Evolutionary conservation across 2,797 vertebrate genomes (phyloP).

Genomic region (Enteromius paludinosus): DNA sequence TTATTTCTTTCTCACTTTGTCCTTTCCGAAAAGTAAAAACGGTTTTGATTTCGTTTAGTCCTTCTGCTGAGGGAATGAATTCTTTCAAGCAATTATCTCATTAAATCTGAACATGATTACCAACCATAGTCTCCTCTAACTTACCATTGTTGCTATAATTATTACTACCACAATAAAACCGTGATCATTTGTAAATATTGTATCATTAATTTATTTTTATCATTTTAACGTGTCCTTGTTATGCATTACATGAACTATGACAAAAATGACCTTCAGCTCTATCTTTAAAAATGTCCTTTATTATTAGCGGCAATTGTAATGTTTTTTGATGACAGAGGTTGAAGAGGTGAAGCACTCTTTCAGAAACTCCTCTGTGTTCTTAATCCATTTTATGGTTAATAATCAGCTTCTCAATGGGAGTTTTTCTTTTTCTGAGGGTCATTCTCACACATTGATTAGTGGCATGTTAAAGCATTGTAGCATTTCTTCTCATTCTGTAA

Average conservation of each 20-base stretch:
- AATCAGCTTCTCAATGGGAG: constrained; percentile 21
- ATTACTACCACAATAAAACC: neutral
- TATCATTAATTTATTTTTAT: neutral
- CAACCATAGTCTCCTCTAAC: neutral
- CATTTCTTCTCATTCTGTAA: constrained; percentile 34
- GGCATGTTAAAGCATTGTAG: constrained; percentile 34
- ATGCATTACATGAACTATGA: neutral
- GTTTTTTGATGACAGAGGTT: constrained; percentile 7
- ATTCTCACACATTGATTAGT: constrained; percentile 31
- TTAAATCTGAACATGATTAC: too few relatives aligned
- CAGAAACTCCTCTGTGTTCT: constrained; percentile 11
- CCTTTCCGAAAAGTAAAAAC: neutral
- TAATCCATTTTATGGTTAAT: constrained; percentile 31
- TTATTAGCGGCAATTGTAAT: neutral
- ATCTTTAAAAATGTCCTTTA: neutral
- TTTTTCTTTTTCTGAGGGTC: neutral
- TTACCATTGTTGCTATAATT: neutral
- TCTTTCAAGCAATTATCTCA: neutral
- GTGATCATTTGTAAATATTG: neutral
- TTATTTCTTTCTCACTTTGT: constrained; percentile 21
- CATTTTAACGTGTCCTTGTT: neutral
- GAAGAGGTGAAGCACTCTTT: constrained; percentile 34
- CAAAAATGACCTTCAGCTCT: neutral
- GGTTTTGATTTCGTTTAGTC: neutral
- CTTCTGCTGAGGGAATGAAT: neutral